Percentiles rank a stretch among this genome's conserved stretches.
Evolutionary conservation across 2,888 invertebrate species (phyloP).

Genomic region (Cynaeus angustus): DNA sequence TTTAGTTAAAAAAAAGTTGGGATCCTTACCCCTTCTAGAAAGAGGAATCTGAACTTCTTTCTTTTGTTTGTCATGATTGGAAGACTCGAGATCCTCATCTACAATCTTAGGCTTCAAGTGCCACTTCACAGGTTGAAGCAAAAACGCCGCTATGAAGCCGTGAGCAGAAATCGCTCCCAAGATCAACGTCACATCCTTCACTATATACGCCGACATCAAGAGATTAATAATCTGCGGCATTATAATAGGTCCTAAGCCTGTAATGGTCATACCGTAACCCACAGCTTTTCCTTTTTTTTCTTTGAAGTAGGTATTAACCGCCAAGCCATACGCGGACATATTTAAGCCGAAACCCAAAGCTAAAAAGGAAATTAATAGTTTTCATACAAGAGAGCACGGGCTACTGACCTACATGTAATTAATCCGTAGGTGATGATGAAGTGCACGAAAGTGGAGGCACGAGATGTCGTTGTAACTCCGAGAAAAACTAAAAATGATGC

Average conservation of each 20-base stretch:
- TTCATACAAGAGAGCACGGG: not conserved
- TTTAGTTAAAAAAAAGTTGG: not conserved
- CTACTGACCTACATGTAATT: slow-evolving; percentile 77
- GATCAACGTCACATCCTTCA: slow-evolving; percentile 78
- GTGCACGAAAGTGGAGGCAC: slow-evolving; percentile 74
- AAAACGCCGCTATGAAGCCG: slow-evolving; percentile 75
- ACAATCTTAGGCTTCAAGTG: slow-evolving; percentile 71
- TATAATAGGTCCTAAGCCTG: slow-evolving; percentile 79
- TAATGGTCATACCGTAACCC: slow-evolving; percentile 78
- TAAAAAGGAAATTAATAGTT: slow-evolving; percentile 68
- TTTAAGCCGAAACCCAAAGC: slow-evolving; percentile 77
- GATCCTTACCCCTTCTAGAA: slow-evolving; percentile 7
- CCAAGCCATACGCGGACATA: slow-evolving; percentile 77
- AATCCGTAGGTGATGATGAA: slow-evolving; percentile 80
- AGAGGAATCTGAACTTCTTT: slow-evolving; percentile 1
- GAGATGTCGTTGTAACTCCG: slow-evolving; percentile 77
- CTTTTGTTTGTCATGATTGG: slow-evolving; percentile 5
- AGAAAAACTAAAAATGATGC: slow-evolving; percentile 74
- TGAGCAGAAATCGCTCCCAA: slow-evolving; percentile 78
- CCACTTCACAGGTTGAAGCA: slow-evolving; percentile 82
- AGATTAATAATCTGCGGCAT: slow-evolving; percentile 78
- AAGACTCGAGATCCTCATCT: slow-evolving; percentile 30
- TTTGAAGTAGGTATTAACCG: slow-evolving; percentile 79
- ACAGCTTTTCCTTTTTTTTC: slow-evolving; percentile 77
- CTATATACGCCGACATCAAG: slow-evolving; percentile 75